phyloP scores from a whole-genome alignment of 2,888 invertebrate species.

The Phymatocera aterrima region DNA sequence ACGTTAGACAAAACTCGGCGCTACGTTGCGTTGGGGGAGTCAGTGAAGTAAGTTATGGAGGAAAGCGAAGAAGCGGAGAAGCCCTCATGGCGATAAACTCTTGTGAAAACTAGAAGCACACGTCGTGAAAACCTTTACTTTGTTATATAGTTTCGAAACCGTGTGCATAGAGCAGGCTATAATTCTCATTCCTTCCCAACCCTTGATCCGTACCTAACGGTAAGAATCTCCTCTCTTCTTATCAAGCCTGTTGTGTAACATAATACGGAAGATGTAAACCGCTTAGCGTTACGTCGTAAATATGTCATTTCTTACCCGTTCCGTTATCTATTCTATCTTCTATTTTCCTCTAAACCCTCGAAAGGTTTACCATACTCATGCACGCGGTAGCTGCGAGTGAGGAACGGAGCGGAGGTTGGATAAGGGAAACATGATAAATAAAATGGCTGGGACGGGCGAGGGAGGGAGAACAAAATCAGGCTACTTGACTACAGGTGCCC shows the following conservation, averaged over 20 bases:
- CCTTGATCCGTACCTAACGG: no score
- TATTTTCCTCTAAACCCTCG: background rate
- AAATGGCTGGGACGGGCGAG: background rate
- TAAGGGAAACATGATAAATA: background rate
- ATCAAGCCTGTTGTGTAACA: no score
- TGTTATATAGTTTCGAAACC: no score
- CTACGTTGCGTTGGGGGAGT: no score
- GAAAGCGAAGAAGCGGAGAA: background rate
- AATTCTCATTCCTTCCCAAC: no score
- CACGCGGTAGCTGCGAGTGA: no score
- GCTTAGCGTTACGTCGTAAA: conserved; percentile 6
- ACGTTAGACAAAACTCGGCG: no score
- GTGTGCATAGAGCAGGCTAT: no score
- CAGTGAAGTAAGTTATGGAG: no score
- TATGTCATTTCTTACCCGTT: background rate
- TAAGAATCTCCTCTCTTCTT: no score
- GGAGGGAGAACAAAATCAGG: background rate
- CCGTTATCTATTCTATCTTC: background rate
- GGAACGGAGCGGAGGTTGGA: background rate
- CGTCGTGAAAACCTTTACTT: no score
- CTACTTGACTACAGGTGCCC: background rate
- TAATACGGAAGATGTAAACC: background rate
- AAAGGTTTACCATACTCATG: no score
- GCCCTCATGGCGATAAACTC: background rate
- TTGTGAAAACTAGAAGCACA: background rate